A percentile compares a stretch with the other conserved stretches of the same genome.
Evolutionary conservation across 2,888 invertebrate genomes (phyloP).

Genomic region (Andrena praecox): DNA sequence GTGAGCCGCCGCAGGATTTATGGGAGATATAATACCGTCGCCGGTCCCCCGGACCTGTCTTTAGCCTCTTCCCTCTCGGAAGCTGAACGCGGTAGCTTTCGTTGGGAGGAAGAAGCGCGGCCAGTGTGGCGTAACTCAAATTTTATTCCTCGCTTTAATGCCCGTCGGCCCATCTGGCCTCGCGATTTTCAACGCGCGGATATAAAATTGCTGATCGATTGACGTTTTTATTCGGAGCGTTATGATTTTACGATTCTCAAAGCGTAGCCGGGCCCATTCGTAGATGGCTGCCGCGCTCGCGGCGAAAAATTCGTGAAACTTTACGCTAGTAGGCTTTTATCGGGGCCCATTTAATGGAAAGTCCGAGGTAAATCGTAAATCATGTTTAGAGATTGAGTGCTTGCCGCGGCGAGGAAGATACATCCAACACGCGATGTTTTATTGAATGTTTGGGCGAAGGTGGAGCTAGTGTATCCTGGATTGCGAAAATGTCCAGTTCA

Average conservation of each 20-base stretch:
- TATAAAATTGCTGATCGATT: conserved; percentile 69
- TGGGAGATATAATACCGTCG: conserved; percentile 40
- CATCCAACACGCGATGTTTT: not conserved
- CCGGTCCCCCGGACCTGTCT: not conserved
- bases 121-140: conserved; percentile 54
- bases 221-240: conserved; percentile 65
- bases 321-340: conserved; percentile 40
- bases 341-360: not conserved
- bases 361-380: not conserved
- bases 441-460: not conserved
- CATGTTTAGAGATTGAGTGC: conserved; percentile 11
- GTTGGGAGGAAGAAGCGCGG: conserved; percentile 7
- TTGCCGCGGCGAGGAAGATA: not conserved
- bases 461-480: not conserved
- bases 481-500: not conserved
- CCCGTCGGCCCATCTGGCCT: conserved; percentile 28
- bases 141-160: conserved; percentile 61
- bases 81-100: conserved; percentile 11
- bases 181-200: conserved; percentile 42
- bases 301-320: conserved; percentile 28
- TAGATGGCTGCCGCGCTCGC: not conserved
- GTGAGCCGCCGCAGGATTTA: conserved; percentile 58
- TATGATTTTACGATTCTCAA: conserved; percentile 59
- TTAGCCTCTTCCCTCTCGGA: conserved; percentile 10
- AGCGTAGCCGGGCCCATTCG: not conserved